Evolutionary conservation across 2,888 invertebrate species (phyloP), one percentile per base, ranked within the genome.

Genomic region (Papilio protenor): DNA sequence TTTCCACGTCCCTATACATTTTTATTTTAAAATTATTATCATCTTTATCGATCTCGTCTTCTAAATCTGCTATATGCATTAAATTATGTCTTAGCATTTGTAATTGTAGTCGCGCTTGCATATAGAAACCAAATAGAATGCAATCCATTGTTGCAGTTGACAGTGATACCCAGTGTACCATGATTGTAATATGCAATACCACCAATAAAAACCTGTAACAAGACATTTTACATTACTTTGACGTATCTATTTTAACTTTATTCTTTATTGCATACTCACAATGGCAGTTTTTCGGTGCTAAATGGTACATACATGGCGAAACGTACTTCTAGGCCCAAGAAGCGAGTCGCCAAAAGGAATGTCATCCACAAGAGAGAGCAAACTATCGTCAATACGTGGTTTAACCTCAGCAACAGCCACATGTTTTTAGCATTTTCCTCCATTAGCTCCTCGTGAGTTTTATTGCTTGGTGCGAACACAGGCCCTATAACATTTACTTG

Each of bases 181-280:
- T 33, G 33, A 33, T 33, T 33, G 33, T 33, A 5, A 33, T 33
- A 33, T 33, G 33, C 33, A 33, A 33, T 14, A 64, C 64, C 64
- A 64, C 64, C 64, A 23, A 33, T 33, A 64, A 27, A 33, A 64
- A 64, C 33, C 64, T 64, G 64, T 33, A 33, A 57, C 12, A 55
- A 21, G n/a, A 55, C 6, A 5, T 55, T 55, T 4, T 14, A 52
- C 52, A 47, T 47, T 5, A 14, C 14, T 47, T 47, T 47, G 52
- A 14, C 2, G 18, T 16, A 16, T 5, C 52, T 16, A 16, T 16
- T 16, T 18, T 1, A 14, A 14, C 52, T 16, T 5, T 52, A 52
- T 16, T 52, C 52, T 5, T 5, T 18, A 16, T 16, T 52, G 16
- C 52, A 52, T 52, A 47, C 52, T 52, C 16, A 52, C 52, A 52